Evolutionary conservation across 1,140 invertebrate species (phyloP), one percentile per base, ranked within the genome.

Genomic region (Ceratoteleas bidentatus): DNA sequence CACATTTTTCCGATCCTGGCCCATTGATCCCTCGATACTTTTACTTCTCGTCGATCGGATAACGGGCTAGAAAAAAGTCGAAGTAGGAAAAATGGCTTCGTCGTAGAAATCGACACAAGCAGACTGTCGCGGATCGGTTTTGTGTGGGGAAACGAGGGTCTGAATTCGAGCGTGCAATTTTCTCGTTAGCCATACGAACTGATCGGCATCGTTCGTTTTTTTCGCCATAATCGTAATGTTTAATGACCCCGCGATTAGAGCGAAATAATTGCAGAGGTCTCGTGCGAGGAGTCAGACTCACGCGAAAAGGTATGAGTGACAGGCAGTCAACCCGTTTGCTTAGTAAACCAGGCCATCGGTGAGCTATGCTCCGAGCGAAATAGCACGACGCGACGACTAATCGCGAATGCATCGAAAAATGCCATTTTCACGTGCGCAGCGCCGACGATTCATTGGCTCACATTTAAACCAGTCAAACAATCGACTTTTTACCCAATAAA

Each of bases 301-400:
- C 54, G 61, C 81, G 75, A 83, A 83, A 83, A 79, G 75, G 75
- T 83, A 83, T 78, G 81, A 83, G 75, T 79, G 81, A 79, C 81
- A 83, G 81, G 75, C 64, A 83, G 81, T 61, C 75, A 83, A 83
- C 81, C 74, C 72, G 75, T 79, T 83, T 83, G 81, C 62, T 83
- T 83, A 83, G 75, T 83, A 83, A 83, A 83, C 81, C 81, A 83
- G 81, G 81, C 70, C 81, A 83, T 65, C 57, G 60, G 68, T 74
- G 69, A 74, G 80, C 68, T 72, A 73, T 77, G 68, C 65, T 65
- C 53, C 52, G 33, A 73, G 65, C 72, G 13, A 74, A 81, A 70
- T 75, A 65, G 78, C 72, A 75, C 65, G 70, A 40, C 58, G 56
- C 7, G 53, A 24, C 24, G 15, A 61, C 62, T 58, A 78, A 69